Base-by-base conservation (phyloP, 2,113 vertebrate species). In the Hystrix brachyura region DNA sequence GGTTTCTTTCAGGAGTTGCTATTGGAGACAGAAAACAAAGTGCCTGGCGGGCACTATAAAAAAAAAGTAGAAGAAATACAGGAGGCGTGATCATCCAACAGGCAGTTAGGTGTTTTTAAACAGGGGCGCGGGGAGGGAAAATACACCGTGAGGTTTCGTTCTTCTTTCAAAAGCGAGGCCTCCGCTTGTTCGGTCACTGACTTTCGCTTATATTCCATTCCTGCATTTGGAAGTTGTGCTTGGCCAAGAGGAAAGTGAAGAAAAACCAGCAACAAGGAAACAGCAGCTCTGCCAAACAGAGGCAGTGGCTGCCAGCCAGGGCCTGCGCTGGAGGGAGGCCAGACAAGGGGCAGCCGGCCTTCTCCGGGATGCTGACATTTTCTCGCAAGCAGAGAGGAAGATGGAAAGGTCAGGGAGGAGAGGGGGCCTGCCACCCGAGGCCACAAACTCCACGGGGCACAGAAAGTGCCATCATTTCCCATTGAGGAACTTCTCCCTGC, bases 1-100 rank as follows among this genome's bases (percentile, higher is more conserved):
- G 99, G 98, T 99, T 99, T 98, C 98, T 98, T 98, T 98, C 98
- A 98, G 98, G 97, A 98, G 97, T 97, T 98, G 98, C 91, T 98
- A 99, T 98, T 98, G 98, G 97, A 98, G 98, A 99, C 98, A 98
- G 97, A 98, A 99, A 98, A 98, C 95, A 98, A 98, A 98, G 98
- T 98, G 98, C 98, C 98, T 98, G 78, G 87, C 87, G 55, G 98
- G 98, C 98, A 99, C 98, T 98, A 96, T 91, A 97, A 97, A 98
- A 87, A 97, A 96, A 38, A 98, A 98, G 80, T 89, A 98, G 98
- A 82, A 98, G 98, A 98, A 98, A 98, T 93, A 98, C 18, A 5
- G 96, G 92, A 96, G 97, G 72, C 94, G 96, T 51, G 95, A 95
- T 92, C 92, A 94, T 98, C 98, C 97, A 96, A 38, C 1, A 21